Evolutionary conservation across 2,113 vertebrate genomes (phyloP), one percentile per base, ranked within the genome.

Genomic region (Sinocyclocheilus anophthalmus): DNA sequence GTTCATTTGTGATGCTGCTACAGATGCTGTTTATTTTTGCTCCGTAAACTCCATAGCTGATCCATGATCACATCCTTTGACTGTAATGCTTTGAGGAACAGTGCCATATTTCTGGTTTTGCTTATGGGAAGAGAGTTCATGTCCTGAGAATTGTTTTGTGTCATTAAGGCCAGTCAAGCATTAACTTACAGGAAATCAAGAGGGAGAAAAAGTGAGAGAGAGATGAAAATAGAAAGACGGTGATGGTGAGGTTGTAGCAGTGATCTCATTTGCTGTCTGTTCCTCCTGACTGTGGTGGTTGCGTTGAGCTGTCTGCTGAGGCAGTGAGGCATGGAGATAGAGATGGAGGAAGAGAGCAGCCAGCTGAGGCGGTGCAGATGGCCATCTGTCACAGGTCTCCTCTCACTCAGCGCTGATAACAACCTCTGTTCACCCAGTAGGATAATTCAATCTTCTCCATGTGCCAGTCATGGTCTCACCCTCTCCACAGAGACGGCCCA

Each of bases 371-470:
- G 1, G 20, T 84, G 22, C 69, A 81, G 81, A 86, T 59, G 86
- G 50, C 77, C 18, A 80, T 72, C 70, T 53, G 76, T 77, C 72
- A 50, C 50, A 53, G 65, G 37, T 72, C 39, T 39, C 73, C 48
- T 45, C 73, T 72, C 85, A 75, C 57, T 83, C 79, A 85, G n/a
- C 18, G 53, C 63, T 30, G 72, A 37, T 85, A 77, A 85, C 78
- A 84, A 84, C 39, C 50, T 72, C 45, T 76, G 50, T 72, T 87
- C 67, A 84, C 76, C 81, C 63, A 39, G 45, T 65, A 84, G 82
- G 55, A 84, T 63, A 80, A 84, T 84, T 84, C 81, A 87, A 80
- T 87, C 53, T 76, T 81, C 59, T 75, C 48, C 24, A 5, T 57
- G 81, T 72, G 39, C 8, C 78, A 61, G 22, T 20, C 26, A 78